Conservation (phyloP, 1,140 invertebrate genomes). For the Drosophila auraria region DNA sequence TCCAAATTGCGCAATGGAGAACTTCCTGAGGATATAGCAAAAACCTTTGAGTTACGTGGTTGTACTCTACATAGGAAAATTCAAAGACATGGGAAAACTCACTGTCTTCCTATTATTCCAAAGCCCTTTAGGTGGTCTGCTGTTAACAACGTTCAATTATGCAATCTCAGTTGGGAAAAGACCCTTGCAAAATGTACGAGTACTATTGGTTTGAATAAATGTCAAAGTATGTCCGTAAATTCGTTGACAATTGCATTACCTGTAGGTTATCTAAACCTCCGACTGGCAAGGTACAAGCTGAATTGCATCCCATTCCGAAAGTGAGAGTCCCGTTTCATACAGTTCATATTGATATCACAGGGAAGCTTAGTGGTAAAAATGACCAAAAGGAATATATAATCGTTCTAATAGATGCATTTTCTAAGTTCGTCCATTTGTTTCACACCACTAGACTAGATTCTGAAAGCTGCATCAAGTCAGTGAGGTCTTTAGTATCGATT, state of each 20-base stretch:
- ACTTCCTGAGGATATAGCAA: slow-evolving; percentile 5
- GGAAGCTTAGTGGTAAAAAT: slow-evolving; percentile 24
- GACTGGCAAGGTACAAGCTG: slow-evolving; percentile 8
- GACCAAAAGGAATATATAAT: neutral
- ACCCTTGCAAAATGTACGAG: slow-evolving; percentile 10
- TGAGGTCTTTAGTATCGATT: slow-evolving; percentile 11
- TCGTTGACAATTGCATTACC: slow-evolving; percentile 7
- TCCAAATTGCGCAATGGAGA: slow-evolving; percentile 4
- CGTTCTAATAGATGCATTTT: slow-evolving; percentile 2
- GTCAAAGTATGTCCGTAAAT: neutral
- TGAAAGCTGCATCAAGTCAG: slow-evolving; percentile 2
- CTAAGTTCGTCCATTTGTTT: slow-evolving; percentile 10
- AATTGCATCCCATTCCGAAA: slow-evolving; percentile 11
- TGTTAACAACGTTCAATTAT: slow-evolving; percentile 14
- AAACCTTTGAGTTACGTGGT: slow-evolving; percentile 1
- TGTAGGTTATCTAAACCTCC: slow-evolving; percentile 7
- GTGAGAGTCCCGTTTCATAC: slow-evolving; percentile 1
- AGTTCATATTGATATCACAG: slow-evolving; percentile 11
- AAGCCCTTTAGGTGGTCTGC: neutral
- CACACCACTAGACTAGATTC: slow-evolving; percentile 5
- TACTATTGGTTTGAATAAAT: slow-evolving; percentile 5
- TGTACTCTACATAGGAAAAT: slow-evolving; percentile 9
- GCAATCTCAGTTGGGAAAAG: slow-evolving; percentile 15
- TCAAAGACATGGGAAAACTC: slow-evolving; percentile 12
- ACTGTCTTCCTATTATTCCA: slow-evolving; percentile 11